phyloP scores from a whole-genome alignment of 2,113 vertebrate genomes.

The Pycnonotus jocosus region DNA sequence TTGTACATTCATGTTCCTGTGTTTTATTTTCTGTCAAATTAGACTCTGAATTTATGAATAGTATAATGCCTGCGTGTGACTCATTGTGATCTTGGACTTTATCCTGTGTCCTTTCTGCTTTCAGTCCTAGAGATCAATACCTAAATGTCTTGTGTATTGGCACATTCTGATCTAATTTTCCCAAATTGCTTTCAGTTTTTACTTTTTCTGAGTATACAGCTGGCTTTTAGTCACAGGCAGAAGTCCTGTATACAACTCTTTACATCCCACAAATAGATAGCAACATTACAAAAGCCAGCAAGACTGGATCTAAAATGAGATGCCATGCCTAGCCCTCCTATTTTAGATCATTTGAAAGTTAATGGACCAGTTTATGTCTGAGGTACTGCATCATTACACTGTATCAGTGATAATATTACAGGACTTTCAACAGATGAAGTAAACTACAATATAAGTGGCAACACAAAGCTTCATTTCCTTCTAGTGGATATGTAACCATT shows the following conservation, averaged over 20 bases:
- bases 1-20: neutral
- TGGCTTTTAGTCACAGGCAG: neutral
- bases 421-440: neutral
- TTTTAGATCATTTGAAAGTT: neutral
- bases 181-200: neutral
- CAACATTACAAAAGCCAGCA: neutral
- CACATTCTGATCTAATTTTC: neutral
- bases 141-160: neutral
- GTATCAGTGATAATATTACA: neutral
- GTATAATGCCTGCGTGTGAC: neutral
- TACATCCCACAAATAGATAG: neutral
- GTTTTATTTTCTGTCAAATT: neutral
- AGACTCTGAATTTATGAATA: neutral
- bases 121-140: neutral
- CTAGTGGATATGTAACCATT: neutral
- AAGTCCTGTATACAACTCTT: fast-evolving
- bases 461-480: neutral
- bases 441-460: neutral
- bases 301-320: neutral
- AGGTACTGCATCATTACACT: neutral
- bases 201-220: neutral
- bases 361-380: neutral
- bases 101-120: neutral
- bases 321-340: neutral
- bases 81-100: neutral